phyloP scores from a whole-genome alignment of 2,113 vertebrate genomes.

The Poecilia latipinna region DNA sequence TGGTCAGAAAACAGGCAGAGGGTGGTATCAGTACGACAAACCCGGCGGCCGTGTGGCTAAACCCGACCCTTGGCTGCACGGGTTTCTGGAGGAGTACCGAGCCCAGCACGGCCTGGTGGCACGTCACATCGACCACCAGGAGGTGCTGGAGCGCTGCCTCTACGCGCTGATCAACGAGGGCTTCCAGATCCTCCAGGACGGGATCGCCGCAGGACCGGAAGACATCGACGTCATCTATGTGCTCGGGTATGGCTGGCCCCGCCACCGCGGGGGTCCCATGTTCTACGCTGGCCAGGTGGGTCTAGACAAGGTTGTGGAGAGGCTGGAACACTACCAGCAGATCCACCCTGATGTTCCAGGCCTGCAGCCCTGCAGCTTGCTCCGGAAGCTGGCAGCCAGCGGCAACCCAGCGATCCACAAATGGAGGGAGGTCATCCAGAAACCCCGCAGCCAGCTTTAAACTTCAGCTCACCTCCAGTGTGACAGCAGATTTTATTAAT shows the following conservation, averaged over 20 bases:
- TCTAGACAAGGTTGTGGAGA: constrained; percentile 80
- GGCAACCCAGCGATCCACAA: constrained; percentile 86
- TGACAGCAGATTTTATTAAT: neutral
- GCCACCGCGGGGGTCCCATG: constrained; percentile 90
- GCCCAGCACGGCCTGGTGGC: constrained; percentile 74
- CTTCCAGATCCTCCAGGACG: constrained; percentile 88
- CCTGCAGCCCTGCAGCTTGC: constrained; percentile 83
- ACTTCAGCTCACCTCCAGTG: neutral
- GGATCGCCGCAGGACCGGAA: constrained; percentile 85
- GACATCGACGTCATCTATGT: constrained; percentile 91
- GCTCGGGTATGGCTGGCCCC: constrained; percentile 91
- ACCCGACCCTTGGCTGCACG: constrained; percentile 85
- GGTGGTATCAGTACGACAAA: constrained; percentile 91
- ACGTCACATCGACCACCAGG: constrained; percentile 79
- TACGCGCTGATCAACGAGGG: constrained; percentile 90
- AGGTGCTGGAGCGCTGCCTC: constrained; percentile 89
- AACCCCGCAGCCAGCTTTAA: constrained; percentile 83
- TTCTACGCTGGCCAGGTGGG: constrained; percentile 88
- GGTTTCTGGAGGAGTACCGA: constrained; percentile 85
- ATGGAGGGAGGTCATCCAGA: constrained; percentile 82
- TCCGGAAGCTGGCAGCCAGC: constrained; percentile 83
- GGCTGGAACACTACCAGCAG: constrained; percentile 83
- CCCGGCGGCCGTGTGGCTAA: constrained; percentile 77
- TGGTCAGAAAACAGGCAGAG: constrained; percentile 88
- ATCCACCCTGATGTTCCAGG: constrained; percentile 84